A percentile compares a stretch with the other conserved stretches of the same genome.
Conservation (phyloP, 2,113 vertebrate species). For the Chelonoidis abingdonii region DNA sequence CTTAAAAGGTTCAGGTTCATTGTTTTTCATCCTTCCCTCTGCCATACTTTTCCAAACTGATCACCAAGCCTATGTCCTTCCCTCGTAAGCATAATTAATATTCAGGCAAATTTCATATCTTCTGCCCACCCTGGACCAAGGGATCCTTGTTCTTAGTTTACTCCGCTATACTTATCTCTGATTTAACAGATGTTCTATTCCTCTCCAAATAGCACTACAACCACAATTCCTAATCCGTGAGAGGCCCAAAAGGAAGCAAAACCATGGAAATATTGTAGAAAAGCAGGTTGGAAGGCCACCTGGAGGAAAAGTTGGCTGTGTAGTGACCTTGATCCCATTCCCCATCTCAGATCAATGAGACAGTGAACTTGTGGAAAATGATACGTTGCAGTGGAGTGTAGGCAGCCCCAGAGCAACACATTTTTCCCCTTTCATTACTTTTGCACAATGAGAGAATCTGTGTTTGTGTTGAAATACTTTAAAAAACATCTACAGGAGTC, state of each 20-base stretch:
- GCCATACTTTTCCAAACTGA: rapidly evolving
- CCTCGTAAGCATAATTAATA: not conserved
- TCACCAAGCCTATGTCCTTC: not conserved
- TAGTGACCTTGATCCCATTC: not conserved
- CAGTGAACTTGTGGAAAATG: not conserved
- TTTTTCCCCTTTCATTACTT: not conserved
- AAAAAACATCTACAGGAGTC: too few relatives aligned
- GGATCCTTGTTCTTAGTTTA: not conserved
- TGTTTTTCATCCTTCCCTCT: not conserved
- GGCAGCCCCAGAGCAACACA: not conserved
- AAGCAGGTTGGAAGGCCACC: not conserved
- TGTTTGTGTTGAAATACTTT: not conserved
- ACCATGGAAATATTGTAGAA: not conserved
- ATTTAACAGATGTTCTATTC: not conserved
- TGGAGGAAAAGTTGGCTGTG: not conserved
- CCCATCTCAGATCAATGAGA: not conserved
- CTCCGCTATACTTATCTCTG: not conserved
- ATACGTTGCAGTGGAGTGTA: not conserved
- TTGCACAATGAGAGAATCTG: not conserved
- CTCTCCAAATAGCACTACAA: not conserved
- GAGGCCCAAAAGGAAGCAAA: not conserved
- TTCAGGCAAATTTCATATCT: not conserved
- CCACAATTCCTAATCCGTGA: not conserved
- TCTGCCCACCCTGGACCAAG: not conserved
- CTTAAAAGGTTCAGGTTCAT: not conserved